phyloP scores from a whole-genome alignment of 2,113 vertebrate genomes.

The Oreochromis tanganicae region DNA sequence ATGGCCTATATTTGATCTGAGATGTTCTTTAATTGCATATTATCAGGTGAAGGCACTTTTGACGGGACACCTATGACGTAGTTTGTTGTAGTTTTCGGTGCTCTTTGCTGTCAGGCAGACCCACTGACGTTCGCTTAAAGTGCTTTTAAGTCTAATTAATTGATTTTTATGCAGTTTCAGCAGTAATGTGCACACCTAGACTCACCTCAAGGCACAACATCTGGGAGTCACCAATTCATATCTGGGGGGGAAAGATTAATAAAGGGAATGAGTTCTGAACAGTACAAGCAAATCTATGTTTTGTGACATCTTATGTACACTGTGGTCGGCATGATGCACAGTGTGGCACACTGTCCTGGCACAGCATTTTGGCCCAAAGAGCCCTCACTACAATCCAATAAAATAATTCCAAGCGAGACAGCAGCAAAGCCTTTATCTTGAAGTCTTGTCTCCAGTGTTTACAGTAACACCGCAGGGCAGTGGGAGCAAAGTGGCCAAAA shows the following conservation, averaged over 20 bases:
- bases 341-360: conserved; percentile 6
- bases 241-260: background rate
- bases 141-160: background rate
- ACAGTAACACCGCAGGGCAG: background rate
- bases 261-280: background rate
- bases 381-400: conserved; percentile 31
- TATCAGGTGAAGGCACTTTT: background rate
- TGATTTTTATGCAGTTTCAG: background rate
- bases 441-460: background rate
- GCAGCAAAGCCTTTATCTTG: background rate
- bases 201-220: background rate
- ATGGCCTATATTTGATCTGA: background rate
- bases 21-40: background rate
- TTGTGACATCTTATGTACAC: background rate
- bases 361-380: background rate
- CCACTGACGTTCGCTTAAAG: background rate
- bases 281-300: background rate
- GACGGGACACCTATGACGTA: background rate
- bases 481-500: background rate
- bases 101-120: background rate
- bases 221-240: background rate
- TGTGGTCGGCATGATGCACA: background rate
- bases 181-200: background rate
- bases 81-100: background rate
- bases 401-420: conserved; percentile 12